Base-by-base conservation (phyloP, 2,113 vertebrate species). In the Ptyas mucosa region DNA sequence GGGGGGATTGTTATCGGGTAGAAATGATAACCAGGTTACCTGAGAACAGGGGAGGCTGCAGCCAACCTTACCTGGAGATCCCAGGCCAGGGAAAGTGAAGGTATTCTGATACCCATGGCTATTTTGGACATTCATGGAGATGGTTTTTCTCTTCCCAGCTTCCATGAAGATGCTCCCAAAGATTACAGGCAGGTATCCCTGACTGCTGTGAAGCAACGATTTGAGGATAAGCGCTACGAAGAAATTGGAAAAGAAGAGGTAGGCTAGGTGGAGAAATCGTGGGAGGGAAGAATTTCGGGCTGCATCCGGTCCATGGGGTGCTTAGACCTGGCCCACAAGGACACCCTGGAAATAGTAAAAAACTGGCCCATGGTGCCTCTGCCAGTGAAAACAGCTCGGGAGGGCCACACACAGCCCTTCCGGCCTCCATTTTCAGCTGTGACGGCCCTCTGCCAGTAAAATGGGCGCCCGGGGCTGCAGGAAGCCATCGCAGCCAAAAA, bases 101-200 rank as follows among this genome's bases (percentile, higher is more conserved):
- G 7, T 20, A 75, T 81, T 81, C 34, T 81, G 34, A 10, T 39
- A 39, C 2, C 5, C 8, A 1, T 20, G 34, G 8, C 18, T 81
- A 34, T 20, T 81, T 39, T 1, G 18, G 75, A 81, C 7, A 20
- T 81, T 81, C 34, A 43, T 4, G 34, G 75, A 43, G 3, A 43
- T 43, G 7, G 0, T 29, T 0, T 14, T 91, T 88, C 49, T 26
- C 54, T 81, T 91, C 89, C 2, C 93, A 99, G 99, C 96, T 99
- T 99, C 96, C 98, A 98, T 3, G 98, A 98, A 0, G 98, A 99
- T 26, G 97, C 98, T 90, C 99, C 99, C 92, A 99, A 98, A 97
- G 99, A 99, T 95, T 98, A 99, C 69, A 97, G 99, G 93, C 98
- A 99, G 3, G 98, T 99, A 49, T 98, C 99, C 69, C 97, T 99